A percentile compares a stretch with the other conserved stretches of the same genome.
Evolutionary conservation across 2,113 vertebrate genomes (phyloP).

Genomic region (Myiozetetes cayanensis): DNA sequence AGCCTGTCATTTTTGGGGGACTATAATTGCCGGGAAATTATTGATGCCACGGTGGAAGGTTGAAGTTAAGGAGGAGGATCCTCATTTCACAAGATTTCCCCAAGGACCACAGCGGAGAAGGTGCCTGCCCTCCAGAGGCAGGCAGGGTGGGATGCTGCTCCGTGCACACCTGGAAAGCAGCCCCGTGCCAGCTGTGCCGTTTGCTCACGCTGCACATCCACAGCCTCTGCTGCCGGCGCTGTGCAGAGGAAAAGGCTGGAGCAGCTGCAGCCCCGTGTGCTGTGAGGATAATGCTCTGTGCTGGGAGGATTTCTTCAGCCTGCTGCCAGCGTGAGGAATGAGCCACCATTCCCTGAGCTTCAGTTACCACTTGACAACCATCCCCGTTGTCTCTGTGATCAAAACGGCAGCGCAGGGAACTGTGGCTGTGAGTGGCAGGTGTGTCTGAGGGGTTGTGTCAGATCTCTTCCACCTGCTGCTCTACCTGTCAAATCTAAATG

Average conservation of each 20-base stretch:
- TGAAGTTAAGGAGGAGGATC: neutral
- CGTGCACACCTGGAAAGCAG: neutral
- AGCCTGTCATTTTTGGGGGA: neutral
- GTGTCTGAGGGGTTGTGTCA: neutral
- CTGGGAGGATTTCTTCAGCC: neutral
- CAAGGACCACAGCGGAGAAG: neutral
- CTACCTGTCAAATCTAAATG: neutral
- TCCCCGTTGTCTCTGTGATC: constrained; percentile 34
- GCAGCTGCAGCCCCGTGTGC: neutral
- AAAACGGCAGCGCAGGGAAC: neutral
- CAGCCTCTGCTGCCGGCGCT: neutral
- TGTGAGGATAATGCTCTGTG: neutral
- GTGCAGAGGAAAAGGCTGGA: neutral
- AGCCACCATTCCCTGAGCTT: neutral
- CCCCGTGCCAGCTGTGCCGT: fast-evolving
- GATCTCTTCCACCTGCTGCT: neutral
- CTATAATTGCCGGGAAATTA: neutral
- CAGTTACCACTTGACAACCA: neutral
- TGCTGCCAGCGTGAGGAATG: neutral
- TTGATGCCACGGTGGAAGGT: neutral
- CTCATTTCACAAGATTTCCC: neutral
- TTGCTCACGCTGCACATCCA: neutral
- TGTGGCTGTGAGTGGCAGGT: constrained; percentile 2
- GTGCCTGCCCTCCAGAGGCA: neutral
- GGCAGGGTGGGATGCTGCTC: neutral